Percentiles rank a stretch among this genome's conserved stretches.
Conservation (phyloP, 1,140 invertebrate species). For the Lethrus apterus region DNA sequence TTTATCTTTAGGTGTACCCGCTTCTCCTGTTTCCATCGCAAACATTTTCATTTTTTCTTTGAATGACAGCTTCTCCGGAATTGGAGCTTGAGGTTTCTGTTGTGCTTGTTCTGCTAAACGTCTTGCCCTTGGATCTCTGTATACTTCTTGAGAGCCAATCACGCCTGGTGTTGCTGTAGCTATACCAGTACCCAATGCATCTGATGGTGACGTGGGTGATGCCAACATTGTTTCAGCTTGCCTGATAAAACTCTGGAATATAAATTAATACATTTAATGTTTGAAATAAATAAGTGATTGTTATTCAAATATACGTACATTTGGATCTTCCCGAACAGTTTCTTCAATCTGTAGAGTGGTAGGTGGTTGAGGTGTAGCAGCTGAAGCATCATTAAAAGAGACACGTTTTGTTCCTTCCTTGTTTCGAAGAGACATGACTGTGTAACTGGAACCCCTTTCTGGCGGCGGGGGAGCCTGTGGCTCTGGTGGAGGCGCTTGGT, state of each 20-base stretch:
- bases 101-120: slow-evolving; percentile 72
- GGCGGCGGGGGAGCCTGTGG: slow-evolving; percentile 60
- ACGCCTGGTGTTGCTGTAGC: slow-evolving; percentile 73
- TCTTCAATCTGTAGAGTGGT: slow-evolving; percentile 42
- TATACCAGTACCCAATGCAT: slow-evolving; percentile 45
- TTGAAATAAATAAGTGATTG: not conserved
- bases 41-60: slow-evolving; percentile 98
- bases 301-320: slow-evolving; percentile 52
- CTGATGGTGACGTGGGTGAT: slow-evolving; percentile 61
- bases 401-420: slow-evolving; percentile 44
- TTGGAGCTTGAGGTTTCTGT: slow-evolving; percentile 54
- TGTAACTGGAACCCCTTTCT: slow-evolving; percentile 72
- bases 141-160: slow-evolving; percentile 90
- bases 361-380: slow-evolving; percentile 35
- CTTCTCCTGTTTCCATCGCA: slow-evolving; percentile 84
- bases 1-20: slow-evolving; percentile 81
- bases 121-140: slow-evolving; percentile 77
- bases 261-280: not conserved
- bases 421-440: slow-evolving; percentile 63
- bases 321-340: slow-evolving; percentile 67
- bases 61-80: slow-evolving; percentile 85
- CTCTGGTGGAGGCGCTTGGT: slow-evolving; percentile 8
- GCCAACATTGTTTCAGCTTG: slow-evolving; percentile 70
- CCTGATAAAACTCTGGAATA: slow-evolving; percentile 66
- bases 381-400: slow-evolving; percentile 36